Base-by-base conservation (phyloP, 2,888 invertebrate species). In the Tenthredo amoena region DNA sequence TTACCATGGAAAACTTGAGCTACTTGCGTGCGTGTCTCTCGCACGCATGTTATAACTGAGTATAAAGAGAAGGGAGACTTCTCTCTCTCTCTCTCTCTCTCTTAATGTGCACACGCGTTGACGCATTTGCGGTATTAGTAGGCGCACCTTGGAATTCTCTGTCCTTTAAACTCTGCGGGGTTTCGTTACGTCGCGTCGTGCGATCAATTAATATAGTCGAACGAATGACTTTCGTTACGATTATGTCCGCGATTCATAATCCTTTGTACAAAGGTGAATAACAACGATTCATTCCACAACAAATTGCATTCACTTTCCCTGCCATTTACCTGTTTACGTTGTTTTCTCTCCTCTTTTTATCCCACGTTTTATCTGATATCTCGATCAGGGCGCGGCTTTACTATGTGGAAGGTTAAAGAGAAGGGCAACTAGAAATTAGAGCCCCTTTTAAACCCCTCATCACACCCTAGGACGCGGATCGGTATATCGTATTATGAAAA, bases 321-420 rank as follows among this genome's bases (percentile, higher is more conserved):
- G 12, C 21, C 68, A 31, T 77, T 55, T 18, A 18, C 15, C 15
- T 55, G 50, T 34, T 55, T 34, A 18, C 55, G 2, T 15, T 15
- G 26, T 12, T 26, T 47, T 26, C 76, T 43, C n/a, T 47, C 1
- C 26, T 43, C 21, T 76, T 31, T 77, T 10, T 26, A 34, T 15
- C 43, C 21, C 26, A 26, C 26, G 26, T 76, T 43, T 12, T 15
- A n/a, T 34, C 50, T 55, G 50, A 55, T 77, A 77, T 55, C 77
- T 77, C 37, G 77, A 77, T 50, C 50, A 55, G 55, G 77, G 77
- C 18, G 77, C 77, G 77, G 77, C 47, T 55, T 55, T 21, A 7
- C 31, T 31, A 9, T 31, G 3, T 43, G 55, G 5, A 77, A 55
- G 77, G 31, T 55, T 18, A 3, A n/a, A 50, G 55, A 77, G 77